Base-by-base conservation (phyloP, 2,113 vertebrate species). In the Thermophis baileyi region DNA sequence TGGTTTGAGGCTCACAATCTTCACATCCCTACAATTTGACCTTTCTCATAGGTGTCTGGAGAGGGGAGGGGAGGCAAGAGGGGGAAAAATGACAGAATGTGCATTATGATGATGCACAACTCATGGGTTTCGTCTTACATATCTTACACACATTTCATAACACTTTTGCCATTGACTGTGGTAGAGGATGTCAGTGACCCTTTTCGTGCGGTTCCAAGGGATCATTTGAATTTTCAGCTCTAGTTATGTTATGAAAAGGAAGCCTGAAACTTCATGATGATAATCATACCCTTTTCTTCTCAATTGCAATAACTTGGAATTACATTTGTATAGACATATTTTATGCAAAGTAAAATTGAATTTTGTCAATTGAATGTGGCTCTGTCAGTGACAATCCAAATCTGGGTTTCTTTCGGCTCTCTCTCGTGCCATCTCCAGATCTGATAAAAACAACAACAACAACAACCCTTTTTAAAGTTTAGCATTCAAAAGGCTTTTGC, bases 281-380 rank as follows among this genome's bases (percentile, higher is more conserved):
- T 81, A 81, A 40, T 81, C 85, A 14, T 90, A 63, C 4, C 25
- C 35, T 44, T 87, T 54, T 91, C 91, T 51, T 22, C 85, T 0
- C 44, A 55, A 50, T 9, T 40, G 47, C 69, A 88, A 81, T 55
- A 69, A 25, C 35, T 35, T 60, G 49, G 46, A 49, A 22, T 51
- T 54, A 51, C 20, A 27, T 40, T 24, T 53, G 16, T 85, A 18
- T 53, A 46, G 54, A 91, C 85, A 89, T 46, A 47, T 94, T 94
- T 90, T 93, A 90, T n/a, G 51, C 69, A 53, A 93, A 91, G 88
- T 86, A 11, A 87, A 10, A 18, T 51, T 55, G 85, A 49, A 94
- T 4, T 49, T 8, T 27, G 25, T 92, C 40, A 89, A 24, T 87
- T 0, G 0, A 49, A 24, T 46, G 63, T 0, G 0, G 30, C 55